Conservation (phyloP, 2,113 vertebrate species). For the Mastomys natalensis region DNA sequence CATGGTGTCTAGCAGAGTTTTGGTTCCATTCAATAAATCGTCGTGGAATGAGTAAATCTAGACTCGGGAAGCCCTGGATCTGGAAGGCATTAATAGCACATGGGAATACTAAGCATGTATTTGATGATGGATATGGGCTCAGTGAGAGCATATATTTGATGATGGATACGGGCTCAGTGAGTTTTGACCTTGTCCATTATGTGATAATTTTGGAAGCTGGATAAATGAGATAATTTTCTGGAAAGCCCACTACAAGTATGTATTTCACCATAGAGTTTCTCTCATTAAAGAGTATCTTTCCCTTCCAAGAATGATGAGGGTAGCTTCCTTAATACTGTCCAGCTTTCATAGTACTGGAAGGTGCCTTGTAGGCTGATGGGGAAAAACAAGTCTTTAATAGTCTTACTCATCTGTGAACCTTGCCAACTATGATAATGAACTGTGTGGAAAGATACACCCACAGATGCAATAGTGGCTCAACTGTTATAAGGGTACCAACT, state of each 20-base stretch:
- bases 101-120: background rate
- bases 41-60: conserved; percentile 1
- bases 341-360: background rate
- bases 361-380: background rate
- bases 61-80: background rate
- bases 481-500: background rate
- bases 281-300: background rate
- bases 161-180: background rate
- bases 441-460: background rate
- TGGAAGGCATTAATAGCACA: background rate
- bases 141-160: background rate
- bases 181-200: conserved; percentile 13
- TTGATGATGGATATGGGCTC: background rate
- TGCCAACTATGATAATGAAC: background rate
- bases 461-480: background rate
- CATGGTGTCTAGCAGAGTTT: background rate
- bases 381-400: background rate
- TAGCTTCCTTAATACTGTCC: background rate
- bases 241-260: background rate
- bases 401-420: background rate
- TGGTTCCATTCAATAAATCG: conserved; percentile 21
- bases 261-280: conserved; percentile 15
- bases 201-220: background rate
- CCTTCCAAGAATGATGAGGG: background rate
- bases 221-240: conserved; percentile 37